Base-by-base conservation (phyloP, 2,797 vertebrate species). In the Mionectes olivaceus region DNA sequence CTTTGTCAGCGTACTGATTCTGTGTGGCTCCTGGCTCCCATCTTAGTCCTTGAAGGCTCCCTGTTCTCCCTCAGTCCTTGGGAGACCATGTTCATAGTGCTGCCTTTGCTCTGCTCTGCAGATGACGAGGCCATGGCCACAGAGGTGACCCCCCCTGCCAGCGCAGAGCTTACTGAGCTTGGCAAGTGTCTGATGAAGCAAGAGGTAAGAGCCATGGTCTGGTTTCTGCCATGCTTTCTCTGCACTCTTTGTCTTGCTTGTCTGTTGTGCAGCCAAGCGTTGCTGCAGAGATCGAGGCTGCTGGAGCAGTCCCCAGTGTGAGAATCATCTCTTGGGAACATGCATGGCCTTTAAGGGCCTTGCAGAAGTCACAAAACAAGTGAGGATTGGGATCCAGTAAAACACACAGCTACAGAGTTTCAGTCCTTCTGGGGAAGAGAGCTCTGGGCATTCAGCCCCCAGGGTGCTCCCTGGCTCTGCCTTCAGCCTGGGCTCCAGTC, bases 141-240 rank as follows among this genome's bases (percentile, higher is more conserved):
- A 1, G 99, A 99, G 55, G 97, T 98, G 7, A 96, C 98, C 28
- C 98, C 98, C 41, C 79, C 98, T 3, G 94, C 98, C 27, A 98
- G 97, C 7, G 98, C 99, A 13, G 99, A 99, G 94, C 98, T 99
- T 78, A 99, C 99, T 0, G 99, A 99, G 84, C 98, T 99, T 10
- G 99, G 99, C 71, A 99, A 99, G 93, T 98, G 98, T 87, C 97
- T 99, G 80, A 97, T 99, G 97, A 98, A 99, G 91, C 98, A 99
- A 43, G 99, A 99, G 99, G 99, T 99, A 91, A 96, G 97, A 86
- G 47, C 3, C 35, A 15, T 37, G 21, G 44, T 81, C 86, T 22
- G 14, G 33, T 23, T 71, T 65, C 67, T n/a, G 50, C n/a, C 25
- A 11, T 71, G 19, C 7, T 70, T 79, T 39, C 60, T 73, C 50